These are phyloP conservation scores for Pygathrix nemaeus DNA, from an alignment of 2,113 vertebrate species.

Conservation along the genomic window DNA sequence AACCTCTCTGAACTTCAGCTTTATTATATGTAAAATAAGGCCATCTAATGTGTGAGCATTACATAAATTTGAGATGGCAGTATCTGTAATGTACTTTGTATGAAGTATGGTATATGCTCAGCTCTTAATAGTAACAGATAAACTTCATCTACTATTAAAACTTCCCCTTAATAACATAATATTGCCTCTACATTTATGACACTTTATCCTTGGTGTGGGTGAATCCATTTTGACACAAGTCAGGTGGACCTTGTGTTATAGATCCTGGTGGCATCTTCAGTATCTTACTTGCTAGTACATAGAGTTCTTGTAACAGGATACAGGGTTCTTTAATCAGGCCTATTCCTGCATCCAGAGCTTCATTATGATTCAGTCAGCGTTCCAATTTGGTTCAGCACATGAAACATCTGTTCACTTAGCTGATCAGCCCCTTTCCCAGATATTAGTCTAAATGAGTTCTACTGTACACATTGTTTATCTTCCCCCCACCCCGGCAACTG, in stretches of 20 bases:
- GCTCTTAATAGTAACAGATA: neutral
- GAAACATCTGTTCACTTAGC: constrained; percentile 49
- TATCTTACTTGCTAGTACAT: neutral
- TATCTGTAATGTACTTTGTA: neutral
- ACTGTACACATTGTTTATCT: neutral
- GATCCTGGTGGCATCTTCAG: neutral
- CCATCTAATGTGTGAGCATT: neutral
- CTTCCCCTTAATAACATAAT: neutral
- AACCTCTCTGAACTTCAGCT: neutral
- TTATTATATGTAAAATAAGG: neutral
- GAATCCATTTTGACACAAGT: neutral
- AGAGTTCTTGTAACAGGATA: neutral
- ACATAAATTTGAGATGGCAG: neutral
- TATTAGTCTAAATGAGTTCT: constrained; percentile 49
- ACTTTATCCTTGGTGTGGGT: neutral
- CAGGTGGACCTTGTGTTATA: neutral
- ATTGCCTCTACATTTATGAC: neutral
- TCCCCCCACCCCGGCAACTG: neutral
- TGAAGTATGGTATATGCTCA: neutral
- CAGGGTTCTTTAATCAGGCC: neutral
- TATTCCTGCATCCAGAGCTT: constrained; percentile 32
- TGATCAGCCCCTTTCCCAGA: constrained; percentile 45
- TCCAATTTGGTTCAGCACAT: constrained; percentile 24
- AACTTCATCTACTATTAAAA: neutral
- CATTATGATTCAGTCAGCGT: constrained; percentile 38